Evolutionary conservation across 1,140 invertebrate species (phyloP), one percentile per base, ranked within the genome.

Genomic region (Sycophaga agraensis): DNA sequence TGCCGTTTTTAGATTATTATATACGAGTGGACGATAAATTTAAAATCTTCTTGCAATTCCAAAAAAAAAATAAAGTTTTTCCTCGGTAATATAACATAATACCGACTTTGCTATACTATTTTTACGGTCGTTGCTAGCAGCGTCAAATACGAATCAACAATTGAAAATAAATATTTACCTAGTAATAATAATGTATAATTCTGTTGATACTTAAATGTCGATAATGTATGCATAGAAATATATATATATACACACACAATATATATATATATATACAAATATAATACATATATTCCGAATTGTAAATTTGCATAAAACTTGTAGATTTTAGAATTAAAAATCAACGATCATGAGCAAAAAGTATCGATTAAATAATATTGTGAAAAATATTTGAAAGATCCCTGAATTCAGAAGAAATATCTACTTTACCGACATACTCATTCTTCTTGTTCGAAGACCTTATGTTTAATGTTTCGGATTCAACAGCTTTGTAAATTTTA

Each of bases 121-220:
- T 60, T 60, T 60, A 60, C n/a, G 37, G 14, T 34, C 11, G 34
- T 49, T 49, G 24, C 43, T 22, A 28, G 31, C 40, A 54, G 8
- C 34, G 17, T 61, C 31, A 28, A 55, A 21, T 19, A 55, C 34
- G 6, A 39, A 26, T 48, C 46, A 60, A 46, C 5, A 17, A 54
- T 60, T 48, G 0, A 46, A 26, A 21, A 28, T 26, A 39, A 46
- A 34, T 35, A 54, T 46, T 53, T 46, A n/a, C n/a, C n/a, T n/a
- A n/a, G n/a, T n/a, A n/a, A n/a, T n/a, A 31, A 59, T 19, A 51
- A 9, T 24, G 8, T 46, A 39, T 54, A 19, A 46, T 54, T 61
- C 16, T 40, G 59, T 61, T 55, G 34, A 40, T 55, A 61, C 4
- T 54, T 53, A 16, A 54, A 55, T 61, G 43, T 48, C 51, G 24